phyloP scores from a whole-genome alignment of 2,888 invertebrate species.

The Drosophila barbarae region DNA sequence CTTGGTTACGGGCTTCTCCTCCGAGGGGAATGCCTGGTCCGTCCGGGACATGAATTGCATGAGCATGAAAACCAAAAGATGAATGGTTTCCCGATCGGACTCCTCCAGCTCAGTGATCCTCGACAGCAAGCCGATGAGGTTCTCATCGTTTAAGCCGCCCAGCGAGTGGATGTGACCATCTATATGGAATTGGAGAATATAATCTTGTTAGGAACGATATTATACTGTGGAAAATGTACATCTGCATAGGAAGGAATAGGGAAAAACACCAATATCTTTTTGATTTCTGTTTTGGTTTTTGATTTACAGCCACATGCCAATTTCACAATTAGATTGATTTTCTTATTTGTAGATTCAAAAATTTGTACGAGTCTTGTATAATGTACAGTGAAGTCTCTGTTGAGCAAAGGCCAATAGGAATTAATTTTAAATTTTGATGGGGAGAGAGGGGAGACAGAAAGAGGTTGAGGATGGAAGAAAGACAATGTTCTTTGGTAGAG shows the following conservation, averaged over 20 bases:
- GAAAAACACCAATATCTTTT: conserved; percentile 44
- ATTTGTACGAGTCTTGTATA: conserved; percentile 46
- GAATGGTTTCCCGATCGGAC: conserved; percentile 96
- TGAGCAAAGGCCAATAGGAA: conserved; percentile 17
- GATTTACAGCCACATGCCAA: conserved; percentile 68
- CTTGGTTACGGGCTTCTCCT: conserved; percentile 89
- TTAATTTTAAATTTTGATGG: conserved; percentile 11
- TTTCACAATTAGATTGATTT: conserved; percentile 67
- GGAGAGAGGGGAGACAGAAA: conserved; percentile 24
- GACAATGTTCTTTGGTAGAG: conserved; percentile 19
- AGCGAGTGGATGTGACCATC: conserved; percentile 92
- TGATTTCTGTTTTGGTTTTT: conserved; percentile 32
- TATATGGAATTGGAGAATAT: conserved; percentile 69
- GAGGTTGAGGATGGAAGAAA: conserved; percentile 14
- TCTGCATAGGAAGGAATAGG: conserved; percentile 18
- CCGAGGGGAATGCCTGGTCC: conserved; percentile 90
- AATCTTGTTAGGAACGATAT: background rate
- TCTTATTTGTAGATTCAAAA: conserved; percentile 40
- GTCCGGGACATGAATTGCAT: conserved; percentile 96
- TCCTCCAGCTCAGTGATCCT: conserved; percentile 96
- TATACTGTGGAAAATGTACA: conserved; percentile 1
- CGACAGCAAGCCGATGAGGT: conserved; percentile 88
- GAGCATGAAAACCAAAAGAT: conserved; percentile 94
- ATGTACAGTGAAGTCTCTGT: conserved; percentile 54
- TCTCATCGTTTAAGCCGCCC: conserved; percentile 90